Conservation (phyloP, 2,888 invertebrate species). For the Drosophila rubida region DNA sequence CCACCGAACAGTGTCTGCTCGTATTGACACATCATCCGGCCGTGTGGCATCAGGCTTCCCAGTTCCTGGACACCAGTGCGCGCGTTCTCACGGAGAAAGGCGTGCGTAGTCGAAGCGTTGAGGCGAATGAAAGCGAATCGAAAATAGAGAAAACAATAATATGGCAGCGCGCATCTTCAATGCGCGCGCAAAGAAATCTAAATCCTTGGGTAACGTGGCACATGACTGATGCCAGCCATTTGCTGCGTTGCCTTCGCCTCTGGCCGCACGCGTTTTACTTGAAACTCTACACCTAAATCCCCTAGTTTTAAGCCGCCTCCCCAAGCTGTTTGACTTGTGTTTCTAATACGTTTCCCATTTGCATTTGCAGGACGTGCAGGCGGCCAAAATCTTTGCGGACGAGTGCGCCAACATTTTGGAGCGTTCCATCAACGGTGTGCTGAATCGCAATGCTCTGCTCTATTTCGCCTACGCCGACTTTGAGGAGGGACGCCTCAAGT, state of each 20-base stretch:
- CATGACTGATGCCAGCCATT: constrained; percentile 55
- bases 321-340: too few relatives aligned
- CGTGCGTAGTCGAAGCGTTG: constrained; percentile 86
- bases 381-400: constrained; percentile 96
- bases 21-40: constrained; percentile 99
- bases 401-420: constrained; percentile 98
- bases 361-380: constrained; percentile 92
- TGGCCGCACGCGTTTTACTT: constrained; percentile 80
- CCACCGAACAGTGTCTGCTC: constrained; percentile 98
- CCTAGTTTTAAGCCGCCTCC: not conserved
- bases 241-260: constrained; percentile 81
- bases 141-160: constrained; percentile 28
- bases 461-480: constrained; percentile 99
- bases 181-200: constrained; percentile 19
- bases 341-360: not conserved
- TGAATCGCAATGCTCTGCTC: constrained; percentile 95
- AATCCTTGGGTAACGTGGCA: constrained; percentile 63
- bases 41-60: constrained; percentile 99
- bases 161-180: not conserved
- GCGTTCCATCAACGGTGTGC: constrained; percentile 94
- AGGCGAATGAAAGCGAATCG: constrained; percentile 54
- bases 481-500: constrained; percentile 97
- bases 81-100: constrained; percentile 97
- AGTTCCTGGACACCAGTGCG: constrained; percentile 97
- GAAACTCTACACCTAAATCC: not conserved